phyloP scores from a whole-genome alignment of 2,888 invertebrate species.

The Callinectes sapidus region DNA sequence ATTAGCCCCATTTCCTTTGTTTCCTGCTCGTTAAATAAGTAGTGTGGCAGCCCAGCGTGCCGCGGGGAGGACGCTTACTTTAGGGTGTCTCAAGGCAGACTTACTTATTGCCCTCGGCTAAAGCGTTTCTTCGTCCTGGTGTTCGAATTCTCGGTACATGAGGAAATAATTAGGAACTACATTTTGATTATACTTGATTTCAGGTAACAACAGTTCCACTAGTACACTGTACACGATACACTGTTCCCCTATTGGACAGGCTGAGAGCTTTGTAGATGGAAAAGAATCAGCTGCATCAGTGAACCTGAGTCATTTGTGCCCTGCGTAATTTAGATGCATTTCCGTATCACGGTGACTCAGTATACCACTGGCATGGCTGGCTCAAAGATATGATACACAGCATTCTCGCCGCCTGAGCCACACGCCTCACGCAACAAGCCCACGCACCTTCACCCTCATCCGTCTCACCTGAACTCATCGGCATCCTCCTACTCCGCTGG shows the following conservation, averaged over 20 bases:
- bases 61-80: neutral
- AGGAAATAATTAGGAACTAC: neutral
- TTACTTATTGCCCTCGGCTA: neutral
- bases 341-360: neutral
- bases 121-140: neutral
- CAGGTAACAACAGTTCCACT: neutral
- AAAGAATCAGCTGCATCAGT: neutral
- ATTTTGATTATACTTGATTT: neutral
- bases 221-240: neutral
- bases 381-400: neutral
- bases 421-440: neutral
- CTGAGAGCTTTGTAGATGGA: neutral
- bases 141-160: neutral
- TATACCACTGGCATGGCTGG: neutral
- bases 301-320: neutral
- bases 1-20: conserved; percentile 35
- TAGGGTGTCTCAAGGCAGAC: neutral
- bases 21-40: neutral
- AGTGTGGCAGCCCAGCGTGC: neutral
- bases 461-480: conserved; percentile 12
- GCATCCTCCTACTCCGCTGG: conserved; percentile 22
- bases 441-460: neutral
- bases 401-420: neutral
- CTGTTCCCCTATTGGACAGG: neutral
- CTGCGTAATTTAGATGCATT: neutral